Percentiles rank a stretch among this genome's conserved stretches.
Evolutionary conservation across 2,797 vertebrate genomes (phyloP).

Genomic region (Muscicapa striata): DNA sequence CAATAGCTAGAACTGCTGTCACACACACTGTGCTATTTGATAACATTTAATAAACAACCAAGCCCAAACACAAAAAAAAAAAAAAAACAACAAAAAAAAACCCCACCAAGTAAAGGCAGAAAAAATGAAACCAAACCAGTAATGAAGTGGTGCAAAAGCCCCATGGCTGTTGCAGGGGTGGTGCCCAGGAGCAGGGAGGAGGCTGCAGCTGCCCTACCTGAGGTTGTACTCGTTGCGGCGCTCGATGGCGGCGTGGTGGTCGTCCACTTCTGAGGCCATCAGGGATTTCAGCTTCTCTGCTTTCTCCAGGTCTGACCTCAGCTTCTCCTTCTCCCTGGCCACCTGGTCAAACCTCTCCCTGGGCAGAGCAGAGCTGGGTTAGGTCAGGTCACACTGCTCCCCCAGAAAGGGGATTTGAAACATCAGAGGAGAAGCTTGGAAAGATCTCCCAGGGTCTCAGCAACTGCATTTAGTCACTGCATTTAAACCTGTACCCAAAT

Average conservation of each 20-base stretch:
- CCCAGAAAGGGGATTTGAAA: neutral
- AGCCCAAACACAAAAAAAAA: too few relatives aligned
- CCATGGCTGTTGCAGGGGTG: too few relatives aligned
- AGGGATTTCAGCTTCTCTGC: constrained; percentile 90
- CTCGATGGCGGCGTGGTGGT: constrained; percentile 91
- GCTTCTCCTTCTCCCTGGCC: constrained; percentile 90
- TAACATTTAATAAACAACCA: too few relatives aligned
- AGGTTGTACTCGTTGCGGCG: constrained; percentile 87
- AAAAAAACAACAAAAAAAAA: too few relatives aligned
- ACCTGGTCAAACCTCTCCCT: constrained; percentile 89
- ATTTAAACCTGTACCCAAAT: neutral
- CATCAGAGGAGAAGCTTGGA: neutral
- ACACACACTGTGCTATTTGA: too few relatives aligned
- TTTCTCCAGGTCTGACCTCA: constrained; percentile 89
- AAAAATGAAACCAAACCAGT: too few relatives aligned
- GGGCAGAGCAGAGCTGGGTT: neutral
- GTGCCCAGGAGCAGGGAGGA: neutral
- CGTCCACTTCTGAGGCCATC: constrained; percentile 92
- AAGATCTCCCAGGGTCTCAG: neutral
- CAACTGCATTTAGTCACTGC: neutral
- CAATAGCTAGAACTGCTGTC: too few relatives aligned
- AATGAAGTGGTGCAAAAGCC: too few relatives aligned
- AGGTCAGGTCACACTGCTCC: neutral
- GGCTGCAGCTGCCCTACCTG: constrained; percentile 55
- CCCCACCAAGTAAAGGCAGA: too few relatives aligned